phyloP scores from a whole-genome alignment of 2,113 vertebrate genomes.

The Anarhynchus alexandrinus region DNA sequence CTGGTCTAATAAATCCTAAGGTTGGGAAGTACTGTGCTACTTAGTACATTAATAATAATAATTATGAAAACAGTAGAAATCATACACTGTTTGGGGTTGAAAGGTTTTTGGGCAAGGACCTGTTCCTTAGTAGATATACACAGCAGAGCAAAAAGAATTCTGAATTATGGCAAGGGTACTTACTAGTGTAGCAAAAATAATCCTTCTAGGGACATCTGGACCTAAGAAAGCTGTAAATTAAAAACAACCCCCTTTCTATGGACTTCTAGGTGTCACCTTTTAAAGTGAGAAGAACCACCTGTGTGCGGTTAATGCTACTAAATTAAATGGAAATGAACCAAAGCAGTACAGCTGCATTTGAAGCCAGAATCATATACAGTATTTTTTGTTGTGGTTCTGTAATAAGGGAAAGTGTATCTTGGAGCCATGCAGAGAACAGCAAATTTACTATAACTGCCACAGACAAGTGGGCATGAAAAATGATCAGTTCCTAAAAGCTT shows the following conservation, averaged over 20 bases:
- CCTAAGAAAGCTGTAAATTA: background rate
- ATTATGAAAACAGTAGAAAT: background rate
- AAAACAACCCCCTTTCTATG: rapidly evolving
- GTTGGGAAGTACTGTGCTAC: background rate
- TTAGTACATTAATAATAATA: background rate
- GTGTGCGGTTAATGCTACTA: background rate
- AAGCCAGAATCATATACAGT: background rate
- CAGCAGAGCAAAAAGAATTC: background rate
- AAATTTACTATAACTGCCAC: constrained; percentile 54
- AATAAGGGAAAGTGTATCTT: constrained; percentile 34
- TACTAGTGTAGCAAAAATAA: background rate
- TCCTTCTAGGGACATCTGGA: background rate
- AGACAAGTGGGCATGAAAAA: constrained; percentile 34
- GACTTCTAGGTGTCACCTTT: background rate
- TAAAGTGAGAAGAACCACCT: background rate
- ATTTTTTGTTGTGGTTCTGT: constrained; percentile 30
- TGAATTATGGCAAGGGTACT: background rate
- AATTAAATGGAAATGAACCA: constrained; percentile 6
- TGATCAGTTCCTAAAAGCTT: constrained; percentile 29
- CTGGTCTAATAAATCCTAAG: background rate
- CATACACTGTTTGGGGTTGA: background rate
- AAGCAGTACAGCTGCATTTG: background rate
- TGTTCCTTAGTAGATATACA: background rate
- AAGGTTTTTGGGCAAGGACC: background rate
- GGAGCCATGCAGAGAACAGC: constrained; percentile 16